Base-by-base conservation (phyloP, 37 sponge, comb jelly and placozoan genomes). In the Beroe forskalii region DNA sequence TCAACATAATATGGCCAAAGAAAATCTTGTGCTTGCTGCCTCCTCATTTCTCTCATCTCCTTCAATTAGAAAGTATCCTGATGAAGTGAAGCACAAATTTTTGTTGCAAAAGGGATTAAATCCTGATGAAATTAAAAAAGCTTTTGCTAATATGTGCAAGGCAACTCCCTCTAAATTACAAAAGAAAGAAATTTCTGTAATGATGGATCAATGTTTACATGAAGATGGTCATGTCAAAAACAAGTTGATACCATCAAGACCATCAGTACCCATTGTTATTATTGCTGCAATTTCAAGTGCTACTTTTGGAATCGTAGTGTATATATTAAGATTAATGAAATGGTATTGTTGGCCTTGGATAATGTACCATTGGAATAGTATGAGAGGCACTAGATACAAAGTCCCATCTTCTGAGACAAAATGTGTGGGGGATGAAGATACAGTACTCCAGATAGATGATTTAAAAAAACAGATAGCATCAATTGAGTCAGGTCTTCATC, bases 281-380 rank as follows among this genome's bases (percentile, higher is more conserved):
- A 20, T 36, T 69, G 72, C 72, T 69, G 72, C 72, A 2, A 33
- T 69, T 17, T 69, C 72, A 33, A 69, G 33, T 69, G 72, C 72
- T 36, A 32, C 72, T 19, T 32, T 69, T 33, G 72, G 72, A 35
- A 32, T 69, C 4, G 72, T 69, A 33, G 72, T 69, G 28, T 69
- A 69, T 17, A 27, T 69, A 14, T 36, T 32, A 2, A 28, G 38
- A 14, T 20, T 69, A 1, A 33, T 69, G 19, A 69, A 37, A 37
- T 36, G 25, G 12, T 48, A 48, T 48, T 48, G 55, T 48, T 48
- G 55, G 55, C 55, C 55, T 17, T 48, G 55, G 55, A 48, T 48
- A 17, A 6, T 48, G 55, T 12, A 48, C 12, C 12, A 48, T 12
- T 48, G 55, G 55, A 48, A 48, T 6, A 48, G 55, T 17, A 17